These are phyloP conservation scores for Drosophila rubida DNA, from an alignment of 2,888 invertebrate species.

Conservation along the genomic window DNA sequence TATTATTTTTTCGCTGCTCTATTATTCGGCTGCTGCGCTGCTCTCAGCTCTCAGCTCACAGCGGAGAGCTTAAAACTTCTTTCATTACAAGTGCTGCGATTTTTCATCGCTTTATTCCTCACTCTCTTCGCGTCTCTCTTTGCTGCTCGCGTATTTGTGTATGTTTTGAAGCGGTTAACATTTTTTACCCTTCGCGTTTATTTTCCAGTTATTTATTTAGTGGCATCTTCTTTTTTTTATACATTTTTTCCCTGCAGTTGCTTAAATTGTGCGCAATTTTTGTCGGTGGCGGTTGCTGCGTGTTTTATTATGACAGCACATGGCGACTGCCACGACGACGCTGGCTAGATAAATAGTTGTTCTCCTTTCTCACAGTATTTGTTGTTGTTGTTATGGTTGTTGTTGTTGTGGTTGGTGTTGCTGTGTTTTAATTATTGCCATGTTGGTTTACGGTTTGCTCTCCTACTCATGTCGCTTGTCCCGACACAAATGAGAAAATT, in stretches of 20 bases:
- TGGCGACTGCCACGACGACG: constrained; percentile 18
- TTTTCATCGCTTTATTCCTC: constrained; percentile 63
- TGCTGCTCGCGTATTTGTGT: constrained; percentile 21
- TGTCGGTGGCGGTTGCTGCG: constrained; percentile 67
- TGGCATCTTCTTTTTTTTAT: constrained; percentile 41
- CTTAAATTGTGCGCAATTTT: constrained; percentile 77
- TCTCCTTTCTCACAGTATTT: constrained; percentile 9
- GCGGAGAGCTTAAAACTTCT: constrained; percentile 72
- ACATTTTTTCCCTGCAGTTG: constrained; percentile 40
- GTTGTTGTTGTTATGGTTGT: neutral
- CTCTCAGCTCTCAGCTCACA: constrained; percentile 13
- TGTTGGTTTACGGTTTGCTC: constrained; percentile 43
- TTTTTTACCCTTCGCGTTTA: constrained; percentile 52
- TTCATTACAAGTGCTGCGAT: constrained; percentile 76
- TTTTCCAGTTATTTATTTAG: constrained; percentile 64
- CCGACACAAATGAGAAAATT: constrained; percentile 61
- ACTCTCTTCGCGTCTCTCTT: constrained; percentile 9
- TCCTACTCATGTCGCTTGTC: constrained; percentile 7
- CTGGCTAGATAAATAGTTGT: constrained; percentile 67
- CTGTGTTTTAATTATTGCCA: constrained; percentile 65
- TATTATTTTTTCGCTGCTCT: constrained; percentile 70
- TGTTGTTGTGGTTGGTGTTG: constrained; percentile 15
- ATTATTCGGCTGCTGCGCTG: constrained; percentile 55
- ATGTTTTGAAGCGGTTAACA: constrained; percentile 37
- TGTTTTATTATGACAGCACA: constrained; percentile 79